A percentile compares a stretch with the other conserved stretches of the same genome.
phyloP scores from a whole-genome alignment of 2,888 invertebrate species.

The Leptinotarsa tumamoca region DNA sequence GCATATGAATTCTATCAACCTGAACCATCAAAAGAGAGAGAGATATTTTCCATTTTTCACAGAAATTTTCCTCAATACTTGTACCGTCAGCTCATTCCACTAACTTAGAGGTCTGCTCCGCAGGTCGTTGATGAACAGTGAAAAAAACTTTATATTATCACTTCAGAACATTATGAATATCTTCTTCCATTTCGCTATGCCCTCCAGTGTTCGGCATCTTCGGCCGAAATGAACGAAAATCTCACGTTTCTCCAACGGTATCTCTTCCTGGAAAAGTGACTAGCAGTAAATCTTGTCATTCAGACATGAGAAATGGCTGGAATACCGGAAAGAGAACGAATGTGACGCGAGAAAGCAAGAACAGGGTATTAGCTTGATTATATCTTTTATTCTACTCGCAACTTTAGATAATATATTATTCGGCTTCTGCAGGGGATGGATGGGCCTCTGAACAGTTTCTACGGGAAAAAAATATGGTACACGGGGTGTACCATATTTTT shows the following conservation, averaged over 20 bases:
- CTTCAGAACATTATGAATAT: neutral
- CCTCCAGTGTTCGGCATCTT: neutral
- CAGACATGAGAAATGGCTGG: constrained; percentile 61
- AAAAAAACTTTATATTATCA: too few relatives aligned
- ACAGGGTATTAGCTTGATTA: constrained; percentile 57
- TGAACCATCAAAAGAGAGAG: too few relatives aligned
- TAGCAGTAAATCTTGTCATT: constrained; percentile 62
- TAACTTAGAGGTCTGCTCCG: too few relatives aligned
- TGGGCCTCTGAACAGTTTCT: neutral
- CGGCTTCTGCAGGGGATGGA: constrained; percentile 17
- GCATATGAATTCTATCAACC: too few relatives aligned
- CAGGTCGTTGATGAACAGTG: too few relatives aligned
- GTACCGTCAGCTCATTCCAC: too few relatives aligned
- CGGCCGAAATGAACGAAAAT: neutral
- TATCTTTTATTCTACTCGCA: constrained; percentile 53
- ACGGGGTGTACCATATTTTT: too few relatives aligned
- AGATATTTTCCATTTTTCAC: too few relatives aligned
- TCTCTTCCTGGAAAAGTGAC: constrained; percentile 61
- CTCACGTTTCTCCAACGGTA: constrained; percentile 26
- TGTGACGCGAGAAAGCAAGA: constrained; percentile 42
- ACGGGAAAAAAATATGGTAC: neutral
- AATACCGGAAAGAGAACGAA: constrained; percentile 53
- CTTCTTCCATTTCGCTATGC: neutral
- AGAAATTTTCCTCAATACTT: too few relatives aligned
- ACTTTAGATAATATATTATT: constrained; percentile 34